These are phyloP conservation scores for Scolopax bukidnonensis DNA, from an alignment of 2,797 vertebrate species.

Conservation along the genomic window DNA sequence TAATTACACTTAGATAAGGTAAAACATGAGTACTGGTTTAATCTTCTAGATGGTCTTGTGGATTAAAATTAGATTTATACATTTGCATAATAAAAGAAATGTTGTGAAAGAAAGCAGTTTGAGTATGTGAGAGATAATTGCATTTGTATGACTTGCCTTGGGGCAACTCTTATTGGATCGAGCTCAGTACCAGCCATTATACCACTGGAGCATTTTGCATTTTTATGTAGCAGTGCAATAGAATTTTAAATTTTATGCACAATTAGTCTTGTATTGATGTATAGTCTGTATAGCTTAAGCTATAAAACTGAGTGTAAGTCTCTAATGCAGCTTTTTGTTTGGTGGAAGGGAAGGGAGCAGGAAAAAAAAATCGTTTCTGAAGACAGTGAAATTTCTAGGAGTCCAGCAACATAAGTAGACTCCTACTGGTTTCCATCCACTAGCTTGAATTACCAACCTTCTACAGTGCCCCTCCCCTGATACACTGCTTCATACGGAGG, in stretches of 20 bases:
- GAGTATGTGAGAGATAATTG: slow-evolving; percentile 61
- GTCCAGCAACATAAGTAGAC: not conserved
- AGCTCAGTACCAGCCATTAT: slow-evolving; percentile 40
- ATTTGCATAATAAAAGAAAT: slow-evolving; percentile 82
- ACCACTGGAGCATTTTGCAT: slow-evolving; percentile 37
- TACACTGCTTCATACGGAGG: not conserved
- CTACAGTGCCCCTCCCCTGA: not conserved
- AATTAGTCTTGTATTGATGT: slow-evolving; percentile 70
- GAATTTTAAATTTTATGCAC: slow-evolving; percentile 76
- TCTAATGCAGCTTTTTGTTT: slow-evolving; percentile 33
- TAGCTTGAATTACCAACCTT: not conserved
- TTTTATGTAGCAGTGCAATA: slow-evolving; percentile 62
- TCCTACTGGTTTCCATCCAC: not conserved
- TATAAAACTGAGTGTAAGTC: slow-evolving; percentile 44
- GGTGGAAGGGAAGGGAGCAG: not conserved
- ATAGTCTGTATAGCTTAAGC: slow-evolving; percentile 60
- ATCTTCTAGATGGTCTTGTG: slow-evolving; percentile 72
- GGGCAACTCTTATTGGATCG: slow-evolving; percentile 42
- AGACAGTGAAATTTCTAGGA: not conserved
- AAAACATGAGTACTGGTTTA: slow-evolving; percentile 67
- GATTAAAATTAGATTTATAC: slow-evolving; percentile 77
- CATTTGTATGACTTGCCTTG: slow-evolving; percentile 49
- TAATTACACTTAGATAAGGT: slow-evolving; percentile 80
- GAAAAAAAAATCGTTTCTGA: not conserved
- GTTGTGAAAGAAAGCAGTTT: slow-evolving; percentile 67